A percentile compares a stretch with the other conserved stretches of the same genome.
These are phyloP conservation scores for Salvelinus sp. DNA, from an alignment of 2,113 vertebrate genomes.

Conservation along the genomic window DNA sequence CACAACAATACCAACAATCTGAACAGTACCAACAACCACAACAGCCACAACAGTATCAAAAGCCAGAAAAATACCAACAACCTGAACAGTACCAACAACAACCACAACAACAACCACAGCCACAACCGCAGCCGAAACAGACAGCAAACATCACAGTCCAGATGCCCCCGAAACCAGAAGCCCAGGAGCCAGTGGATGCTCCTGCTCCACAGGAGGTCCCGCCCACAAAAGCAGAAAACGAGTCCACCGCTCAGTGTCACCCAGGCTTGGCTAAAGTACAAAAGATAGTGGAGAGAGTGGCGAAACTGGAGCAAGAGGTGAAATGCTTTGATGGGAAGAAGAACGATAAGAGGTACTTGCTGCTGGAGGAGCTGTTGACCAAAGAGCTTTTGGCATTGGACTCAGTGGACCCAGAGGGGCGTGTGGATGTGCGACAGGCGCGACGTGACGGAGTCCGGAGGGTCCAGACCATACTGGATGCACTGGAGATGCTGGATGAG, in stretches of 20 bases:
- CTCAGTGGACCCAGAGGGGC: slow-evolving; percentile 95
- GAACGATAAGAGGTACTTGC: slow-evolving; percentile 91
- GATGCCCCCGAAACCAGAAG: slow-evolving; percentile 69
- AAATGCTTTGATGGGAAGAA: slow-evolving; percentile 88
- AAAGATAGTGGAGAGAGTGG: slow-evolving; percentile 85
- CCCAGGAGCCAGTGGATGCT: slow-evolving; percentile 67
- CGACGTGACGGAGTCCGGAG: slow-evolving; percentile 92
- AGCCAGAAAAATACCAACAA: neutral
- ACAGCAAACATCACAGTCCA: slow-evolving; percentile 79
- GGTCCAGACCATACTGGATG: slow-evolving; percentile 96
- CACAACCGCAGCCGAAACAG: slow-evolving; percentile 58
- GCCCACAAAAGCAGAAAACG: slow-evolving; percentile 55
- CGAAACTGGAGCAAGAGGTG: slow-evolving; percentile 87
- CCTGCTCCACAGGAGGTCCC: slow-evolving; percentile 59
- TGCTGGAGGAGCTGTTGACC: slow-evolving; percentile 95
- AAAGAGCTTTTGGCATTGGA: slow-evolving; percentile 97
- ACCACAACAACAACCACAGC: slow-evolving; percentile 28
- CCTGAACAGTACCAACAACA: slow-evolving; percentile 5
- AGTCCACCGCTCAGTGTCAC: slow-evolving; percentile 68
- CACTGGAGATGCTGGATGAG: slow-evolving; percentile 88
- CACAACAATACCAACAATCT: neutral
- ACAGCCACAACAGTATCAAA: slow-evolving; percentile 23
- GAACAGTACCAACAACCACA: slow-evolving; percentile 25
- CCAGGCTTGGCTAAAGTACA: slow-evolving; percentile 92
- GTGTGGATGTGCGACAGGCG: slow-evolving; percentile 90